Conservation (phyloP, 2,797 vertebrate genomes). For the Girardinus metallicus region DNA sequence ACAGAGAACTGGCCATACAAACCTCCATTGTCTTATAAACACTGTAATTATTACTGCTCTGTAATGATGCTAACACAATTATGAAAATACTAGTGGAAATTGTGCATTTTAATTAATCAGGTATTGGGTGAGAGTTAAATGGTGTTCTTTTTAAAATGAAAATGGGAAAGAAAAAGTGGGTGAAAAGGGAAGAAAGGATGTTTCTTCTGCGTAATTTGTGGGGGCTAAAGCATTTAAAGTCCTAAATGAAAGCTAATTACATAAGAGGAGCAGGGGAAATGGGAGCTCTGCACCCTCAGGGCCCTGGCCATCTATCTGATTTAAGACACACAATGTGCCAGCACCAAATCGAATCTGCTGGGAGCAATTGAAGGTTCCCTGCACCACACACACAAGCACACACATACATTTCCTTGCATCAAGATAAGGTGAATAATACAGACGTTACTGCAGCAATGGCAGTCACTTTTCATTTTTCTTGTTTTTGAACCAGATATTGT, state of each 20-base stretch:
- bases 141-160: constrained; percentile 16
- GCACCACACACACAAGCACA: constrained; percentile 21
- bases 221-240: constrained; percentile 60
- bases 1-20: constrained; percentile 4
- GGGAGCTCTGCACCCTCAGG: constrained; percentile 57
- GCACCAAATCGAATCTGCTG: constrained; percentile 77
- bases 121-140: background rate
- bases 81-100: background rate
- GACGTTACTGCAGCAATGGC: constrained; percentile 5
- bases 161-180: constrained; percentile 4
- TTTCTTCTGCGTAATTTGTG: constrained; percentile 42
- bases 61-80: background rate
- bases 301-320: constrained; percentile 73
- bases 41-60: background rate
- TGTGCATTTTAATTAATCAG: constrained; percentile 3
- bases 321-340: constrained; percentile 78
- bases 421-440: constrained; percentile 14
- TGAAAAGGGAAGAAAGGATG: constrained; percentile 17
- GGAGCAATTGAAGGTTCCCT: constrained; percentile 71
- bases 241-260: constrained; percentile 78
- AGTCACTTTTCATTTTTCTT: constrained; percentile 8
- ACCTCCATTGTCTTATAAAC: background rate
- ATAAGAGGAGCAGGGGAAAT: constrained; percentile 71
- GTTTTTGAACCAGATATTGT: background rate
- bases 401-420: constrained; percentile 35